Percentiles rank a stretch among this genome's conserved stretches.
phyloP scores from a whole-genome alignment of 2,113 vertebrate genomes.

The Lophura nycthemera region DNA sequence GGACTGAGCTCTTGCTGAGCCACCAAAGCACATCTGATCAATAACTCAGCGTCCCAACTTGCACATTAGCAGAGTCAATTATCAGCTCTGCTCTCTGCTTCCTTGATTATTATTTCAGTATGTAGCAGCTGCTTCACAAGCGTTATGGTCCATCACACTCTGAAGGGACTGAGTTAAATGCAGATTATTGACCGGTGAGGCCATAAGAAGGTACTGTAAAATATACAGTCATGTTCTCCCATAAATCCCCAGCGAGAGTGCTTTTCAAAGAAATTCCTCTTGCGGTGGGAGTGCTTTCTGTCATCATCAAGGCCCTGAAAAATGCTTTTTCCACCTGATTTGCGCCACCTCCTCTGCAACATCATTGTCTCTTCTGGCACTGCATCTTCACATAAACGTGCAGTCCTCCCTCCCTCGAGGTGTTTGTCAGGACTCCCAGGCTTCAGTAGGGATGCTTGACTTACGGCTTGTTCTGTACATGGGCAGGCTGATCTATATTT shows the following conservation, averaged over 20 bases:
- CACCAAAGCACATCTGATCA: constrained; percentile 61
- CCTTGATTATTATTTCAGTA: constrained; percentile 76
- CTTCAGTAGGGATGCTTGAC: not conserved
- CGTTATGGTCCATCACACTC: constrained; percentile 67
- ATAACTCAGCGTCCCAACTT: constrained; percentile 62
- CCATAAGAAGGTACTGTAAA: constrained; percentile 60
- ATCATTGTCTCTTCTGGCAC: not conserved
- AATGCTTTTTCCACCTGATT: not conserved
- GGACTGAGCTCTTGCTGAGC: not conserved
- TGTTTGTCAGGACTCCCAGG: not conserved
- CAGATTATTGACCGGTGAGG: constrained; percentile 71
- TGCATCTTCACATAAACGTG: not conserved
- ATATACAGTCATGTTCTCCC: constrained; percentile 20
- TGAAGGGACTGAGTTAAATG: constrained; percentile 68
- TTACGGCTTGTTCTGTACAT: not conserved
- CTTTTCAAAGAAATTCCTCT: constrained; percentile 22
- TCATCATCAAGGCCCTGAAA: constrained; percentile 22
- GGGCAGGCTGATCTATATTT: not conserved
- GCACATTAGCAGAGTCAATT: constrained; percentile 73
- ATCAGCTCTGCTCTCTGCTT: constrained; percentile 70
- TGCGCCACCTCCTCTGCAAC: not conserved
- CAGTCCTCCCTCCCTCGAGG: not conserved
- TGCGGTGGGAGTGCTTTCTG: not conserved
- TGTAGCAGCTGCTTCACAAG: constrained; percentile 69
- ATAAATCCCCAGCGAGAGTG: constrained; percentile 48